Evolutionary conservation across 2,113 vertebrate species (phyloP), one percentile per base, ranked within the genome.

Genomic region (Sigmodon hispidus): DNA sequence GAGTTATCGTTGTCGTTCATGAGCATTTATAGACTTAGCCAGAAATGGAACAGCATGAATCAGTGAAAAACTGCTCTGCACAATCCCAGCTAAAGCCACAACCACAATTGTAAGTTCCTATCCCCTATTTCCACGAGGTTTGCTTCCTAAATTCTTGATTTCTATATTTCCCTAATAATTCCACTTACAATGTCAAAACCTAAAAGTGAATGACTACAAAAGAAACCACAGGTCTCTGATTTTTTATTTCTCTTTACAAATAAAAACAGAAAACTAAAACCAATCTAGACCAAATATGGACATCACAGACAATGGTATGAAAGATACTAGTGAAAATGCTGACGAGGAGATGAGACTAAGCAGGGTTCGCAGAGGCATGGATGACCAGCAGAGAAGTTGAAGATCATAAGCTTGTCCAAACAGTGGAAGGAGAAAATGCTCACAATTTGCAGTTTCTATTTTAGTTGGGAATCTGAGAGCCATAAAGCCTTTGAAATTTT

Each of bases 401-500:
- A 91, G 48, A 93, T 16, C 12, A 34, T 45, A 26, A 86, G 43
- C 43, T 8, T 81, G 80, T 65, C 48, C 79, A 79, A 87, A 70
- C n/a, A 48, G 0, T 0, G 10, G 7, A 16, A 57, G 45, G 10
- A 22, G n/a, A 57, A 91, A 26, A 59, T 0, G 0, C 13, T 8
- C 12, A 75, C 0, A 36, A 87, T 52, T 81, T 72, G 72, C 40
- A 91, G 89, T 61, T 87, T 31, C 4, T 57, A 55, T 85, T 92
- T 19, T 17, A 70, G 52, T 57, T 90, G 91, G 76, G 84, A 95
- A 95, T 87, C 40, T 43, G 26, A 95, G 45, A 93, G 36, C 69
- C 73, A 87, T 89, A 87, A 63, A 90, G 24, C 13, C n/a, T 96
- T 85, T 92, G 70, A 69, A 90, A 87, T 95, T 95, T 95, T 87